These are phyloP conservation scores for Stenchaetothrips biformis DNA, from an alignment of 2,888 invertebrate species.

Conservation along the genomic window DNA sequence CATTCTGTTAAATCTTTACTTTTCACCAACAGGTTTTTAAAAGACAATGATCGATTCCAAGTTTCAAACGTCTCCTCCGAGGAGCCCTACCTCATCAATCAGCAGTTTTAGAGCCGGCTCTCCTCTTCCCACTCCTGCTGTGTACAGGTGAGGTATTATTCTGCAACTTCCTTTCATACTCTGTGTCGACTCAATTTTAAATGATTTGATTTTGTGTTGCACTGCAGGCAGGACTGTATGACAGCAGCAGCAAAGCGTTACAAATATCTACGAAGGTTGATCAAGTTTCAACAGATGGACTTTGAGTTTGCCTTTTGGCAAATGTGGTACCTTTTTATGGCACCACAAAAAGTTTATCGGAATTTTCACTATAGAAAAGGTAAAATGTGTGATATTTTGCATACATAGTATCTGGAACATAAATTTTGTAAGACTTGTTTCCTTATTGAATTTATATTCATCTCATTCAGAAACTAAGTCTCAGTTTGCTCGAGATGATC, in stretches of 20 bases:
- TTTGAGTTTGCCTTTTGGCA: slow-evolving; percentile 99
- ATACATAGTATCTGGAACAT: slow-evolving; percentile 15
- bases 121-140: background rate
- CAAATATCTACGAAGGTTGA: slow-evolving; percentile 75
- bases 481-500: slow-evolving; percentile 98
- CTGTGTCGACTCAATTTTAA: background rate
- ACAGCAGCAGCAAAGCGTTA: slow-evolving; percentile 84
- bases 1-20: background rate
- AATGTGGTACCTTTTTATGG: slow-evolving; percentile 89
- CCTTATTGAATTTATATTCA: slow-evolving; percentile 33
- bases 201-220: background rate
- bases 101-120: background rate
- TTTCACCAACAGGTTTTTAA: background rate
- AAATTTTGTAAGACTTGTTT: background rate
- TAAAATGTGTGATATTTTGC: slow-evolving; percentile 50
- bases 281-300: slow-evolving; percentile 97
- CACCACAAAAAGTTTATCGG: slow-evolving; percentile 95
- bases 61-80: slow-evolving; percentile 1
- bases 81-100: background rate
- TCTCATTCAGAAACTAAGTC: slow-evolving; percentile 83
- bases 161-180: too few species aligned
- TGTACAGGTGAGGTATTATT: background rate
- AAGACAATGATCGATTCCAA: background rate
- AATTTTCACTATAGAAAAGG: slow-evolving; percentile 98
- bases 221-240: slow-evolving; percentile 63